Evolutionary conservation across 2,888 invertebrate genomes (phyloP), one percentile per base, ranked within the genome.

Genomic region (Argyresthia albistria): DNA sequence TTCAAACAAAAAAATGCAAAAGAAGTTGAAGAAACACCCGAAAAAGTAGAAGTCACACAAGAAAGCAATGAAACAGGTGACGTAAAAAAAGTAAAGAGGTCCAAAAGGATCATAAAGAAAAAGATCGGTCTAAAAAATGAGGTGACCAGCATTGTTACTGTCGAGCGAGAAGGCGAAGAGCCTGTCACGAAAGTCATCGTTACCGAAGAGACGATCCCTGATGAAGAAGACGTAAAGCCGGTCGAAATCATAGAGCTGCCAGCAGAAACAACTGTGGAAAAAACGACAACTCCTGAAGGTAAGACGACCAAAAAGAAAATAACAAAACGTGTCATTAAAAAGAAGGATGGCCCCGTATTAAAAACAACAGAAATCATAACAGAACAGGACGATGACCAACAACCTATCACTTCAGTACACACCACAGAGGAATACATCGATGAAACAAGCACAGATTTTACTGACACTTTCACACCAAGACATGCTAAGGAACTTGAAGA

Each of bases 351-450:
- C 54, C 61, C 60, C 58, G 67, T 66, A 57, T 58, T 78, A 58
- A 64, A 74, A 60, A 58, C 75, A 62, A 57, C 67, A 58, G 52
- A 74, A 64, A 56, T 72, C 8, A 51, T 39, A n/a, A 78, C 78
- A 49, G 62, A 63, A n/a, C 64, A 65, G 55, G 63, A 66, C 46
- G 58, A 58, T 51, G 58, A 57, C 51, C 55, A 65, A 57, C 54
- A 55, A 56, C 62, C 64, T 11, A 60, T 61, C 16, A 56, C 56
- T 4, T 58, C 58, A 48, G 61, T 66, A 56, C 59, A 53, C 46
- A 39, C 36, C 35, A 60, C 61, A 10, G 54, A 60, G 52, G 35
- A 50, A 15, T 36, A 51, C 16, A 39, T n/a, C 7, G 46, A 46
- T 7, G 50, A 52, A 3, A 45, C 53, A 56, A 25, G 54, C 57